Evolutionary conservation across 2,797 vertebrate genomes (phyloP), one percentile per base, ranked within the genome.

Genomic region (Morelia viridis): DNA sequence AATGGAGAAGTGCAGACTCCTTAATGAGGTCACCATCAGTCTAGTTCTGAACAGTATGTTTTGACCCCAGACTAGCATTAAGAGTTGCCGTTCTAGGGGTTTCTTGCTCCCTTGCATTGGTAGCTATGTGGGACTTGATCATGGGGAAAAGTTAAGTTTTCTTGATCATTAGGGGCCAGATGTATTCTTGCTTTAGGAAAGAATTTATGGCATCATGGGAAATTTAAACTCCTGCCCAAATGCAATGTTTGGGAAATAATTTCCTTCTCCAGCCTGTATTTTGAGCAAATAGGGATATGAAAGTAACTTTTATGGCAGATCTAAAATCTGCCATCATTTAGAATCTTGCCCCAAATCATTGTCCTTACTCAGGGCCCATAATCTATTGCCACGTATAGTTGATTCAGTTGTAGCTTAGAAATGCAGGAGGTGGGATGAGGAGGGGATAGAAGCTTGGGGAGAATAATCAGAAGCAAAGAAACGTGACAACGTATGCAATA

Each of bases 221-320:
- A 92, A 53, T 17, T 12, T 90, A 26, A 24, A 15, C 50, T 65
- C 90, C 50, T 91, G 15, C 4, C 84, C 31, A 83, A 41, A 6
- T 64, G 88, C 65, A 91, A 64, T 19, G 17, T 62, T 71, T 26
- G 84, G 84, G 89, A 58, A 91, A 65, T 91, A 62, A 94, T 94
- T 93, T 93, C 88, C 35, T n/a, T 57, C 76, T 94, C 89, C 64
- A 89, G 28, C 56, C 50, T 10, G 1, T 41, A 83, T 94, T 88
- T 89, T 90, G 85, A 80, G 60, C 61, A 95, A 96, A 95, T 58
- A 89, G 87, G 85, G 68, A 68, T 58, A 95, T 94, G 31, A 92
- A 94, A 92, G 58, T 68, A 90, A 87, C 94, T 93, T 94, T 90
- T 91, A 94, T 15, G 86, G 68, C 4, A 10, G 91, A 88, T 31